Percentiles rank a stretch among this genome's conserved stretches.
Conservation (phyloP, 1,140 invertebrate genomes). For the Diplogasteroides magnus region DNA sequence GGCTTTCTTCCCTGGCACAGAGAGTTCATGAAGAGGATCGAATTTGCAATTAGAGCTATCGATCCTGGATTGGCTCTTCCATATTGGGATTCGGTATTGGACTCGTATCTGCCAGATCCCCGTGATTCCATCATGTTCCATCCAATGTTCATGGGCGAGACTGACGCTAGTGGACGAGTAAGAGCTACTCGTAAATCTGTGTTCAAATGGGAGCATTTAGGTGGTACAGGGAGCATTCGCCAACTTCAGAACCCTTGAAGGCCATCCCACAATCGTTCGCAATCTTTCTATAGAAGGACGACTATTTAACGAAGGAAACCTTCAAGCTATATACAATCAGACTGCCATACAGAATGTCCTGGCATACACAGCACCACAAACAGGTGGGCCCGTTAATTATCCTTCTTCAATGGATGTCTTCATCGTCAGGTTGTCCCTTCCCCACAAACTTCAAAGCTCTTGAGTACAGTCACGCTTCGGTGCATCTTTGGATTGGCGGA, state of each 20-base stretch:
- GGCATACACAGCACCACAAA: slow-evolving; percentile 40
- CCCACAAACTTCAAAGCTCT: slow-evolving; percentile 48
- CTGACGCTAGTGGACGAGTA: slow-evolving; percentile 24
- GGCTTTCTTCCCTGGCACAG: slow-evolving; percentile 51
- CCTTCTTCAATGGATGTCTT: too few relatives aligned
- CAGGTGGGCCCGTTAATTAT: slow-evolving; percentile 4
- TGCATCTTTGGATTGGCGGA: slow-evolving; percentile 54
- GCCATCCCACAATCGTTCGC: slow-evolving; percentile 27
- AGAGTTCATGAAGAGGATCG: slow-evolving; percentile 46
- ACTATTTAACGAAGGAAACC: slow-evolving; percentile 38
- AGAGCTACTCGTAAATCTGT: not conserved
- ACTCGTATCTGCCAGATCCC: slow-evolving; percentile 51
- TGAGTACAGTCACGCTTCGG: slow-evolving; percentile 52
- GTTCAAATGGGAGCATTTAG: too few relatives aligned
- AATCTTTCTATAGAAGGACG: too few relatives aligned
- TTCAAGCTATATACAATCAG: slow-evolving; percentile 41
- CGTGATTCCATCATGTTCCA: slow-evolving; percentile 55
- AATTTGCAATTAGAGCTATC: slow-evolving; percentile 42
- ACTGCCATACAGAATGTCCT: slow-evolving; percentile 39
- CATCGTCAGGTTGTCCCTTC: slow-evolving; percentile 42
- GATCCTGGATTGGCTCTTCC: slow-evolving; percentile 54
- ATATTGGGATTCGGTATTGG: slow-evolving; percentile 57
- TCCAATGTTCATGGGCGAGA: slow-evolving; percentile 50
- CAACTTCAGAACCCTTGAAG: slow-evolving; percentile 46
- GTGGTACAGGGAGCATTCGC: slow-evolving; percentile 43